These are phyloP conservation scores for Otis tarda DNA, from an alignment of 2,113 vertebrate species.

Conservation along the genomic window DNA sequence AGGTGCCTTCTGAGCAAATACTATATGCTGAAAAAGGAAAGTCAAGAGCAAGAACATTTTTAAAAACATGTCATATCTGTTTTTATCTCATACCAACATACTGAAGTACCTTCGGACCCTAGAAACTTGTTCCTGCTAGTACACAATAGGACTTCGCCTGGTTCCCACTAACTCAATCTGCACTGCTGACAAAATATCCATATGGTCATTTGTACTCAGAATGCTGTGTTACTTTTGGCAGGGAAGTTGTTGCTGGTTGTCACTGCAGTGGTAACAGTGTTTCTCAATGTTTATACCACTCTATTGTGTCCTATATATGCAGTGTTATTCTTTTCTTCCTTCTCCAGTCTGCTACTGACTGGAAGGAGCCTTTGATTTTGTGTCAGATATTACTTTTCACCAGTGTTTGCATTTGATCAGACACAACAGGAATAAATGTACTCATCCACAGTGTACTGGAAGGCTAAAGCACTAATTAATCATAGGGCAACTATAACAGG, in stretches of 20 bases:
- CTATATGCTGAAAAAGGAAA: neutral
- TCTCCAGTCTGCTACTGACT: neutral
- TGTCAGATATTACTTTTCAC: slow-evolving; percentile 8
- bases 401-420: neutral
- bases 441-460: neutral
- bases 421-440: neutral
- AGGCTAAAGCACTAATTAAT: slow-evolving; percentile 9
- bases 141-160: neutral
- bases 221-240: neutral
- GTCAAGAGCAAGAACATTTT: neutral
- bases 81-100: neutral
- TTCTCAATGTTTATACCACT: neutral
- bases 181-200: slow-evolving; percentile 10
- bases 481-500: neutral
- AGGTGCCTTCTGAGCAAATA: neutral
- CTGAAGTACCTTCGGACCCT: neutral
- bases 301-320: neutral
- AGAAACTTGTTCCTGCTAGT: neutral
- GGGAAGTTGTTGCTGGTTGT: neutral
- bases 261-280: neutral
- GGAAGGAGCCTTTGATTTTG: slow-evolving; percentile 30
- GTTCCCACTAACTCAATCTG: neutral
- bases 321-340: neutral
- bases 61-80: neutral
- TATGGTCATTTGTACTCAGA: neutral